A percentile compares a stretch with the other conserved stretches of the same genome.
phyloP scores from a whole-genome alignment of 2,888 invertebrate genomes.

The Enoplolaimus lenunculus region DNA sequence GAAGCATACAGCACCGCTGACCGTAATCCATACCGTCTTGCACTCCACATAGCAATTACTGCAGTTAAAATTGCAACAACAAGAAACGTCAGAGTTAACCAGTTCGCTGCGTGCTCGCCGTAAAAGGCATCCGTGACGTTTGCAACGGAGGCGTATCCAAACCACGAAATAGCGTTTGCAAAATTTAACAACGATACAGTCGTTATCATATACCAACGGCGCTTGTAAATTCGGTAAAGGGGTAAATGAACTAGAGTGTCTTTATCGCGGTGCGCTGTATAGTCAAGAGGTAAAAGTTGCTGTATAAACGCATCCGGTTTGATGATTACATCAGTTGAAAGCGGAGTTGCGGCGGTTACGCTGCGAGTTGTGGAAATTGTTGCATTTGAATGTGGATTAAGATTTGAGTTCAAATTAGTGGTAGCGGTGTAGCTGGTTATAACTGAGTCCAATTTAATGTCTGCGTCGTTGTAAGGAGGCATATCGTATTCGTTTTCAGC shows the following conservation, averaged over 20 bases:
- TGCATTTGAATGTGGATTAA: no score
- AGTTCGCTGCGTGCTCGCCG: slow-evolving; percentile 39
- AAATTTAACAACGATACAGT: slow-evolving; percentile 37
- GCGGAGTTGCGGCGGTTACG: no score
- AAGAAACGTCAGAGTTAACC: slow-evolving; percentile 45
- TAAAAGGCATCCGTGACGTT: slow-evolving; percentile 44
- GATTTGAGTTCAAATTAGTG: no score
- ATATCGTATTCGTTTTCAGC: no score
- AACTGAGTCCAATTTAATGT: no score
- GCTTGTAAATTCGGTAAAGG: slow-evolving; percentile 28
- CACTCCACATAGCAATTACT: slow-evolving; percentile 35
- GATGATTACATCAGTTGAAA: no score
- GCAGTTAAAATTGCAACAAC: slow-evolving; percentile 45
- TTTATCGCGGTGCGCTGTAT: no score
- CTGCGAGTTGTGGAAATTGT: no score
- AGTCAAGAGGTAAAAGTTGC: no score
- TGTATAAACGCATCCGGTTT: no score
- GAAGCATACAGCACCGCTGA: slow-evolving; percentile 37
- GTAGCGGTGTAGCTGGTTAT: no score
- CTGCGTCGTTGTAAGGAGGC: no score
- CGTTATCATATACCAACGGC: slow-evolving; percentile 35
- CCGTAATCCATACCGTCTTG: slow-evolving; percentile 31
- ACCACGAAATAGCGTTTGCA: slow-evolving; percentile 42
- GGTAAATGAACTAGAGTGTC: not conserved
- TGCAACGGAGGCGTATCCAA: slow-evolving; percentile 46